Percentiles rank a stretch among this genome's conserved stretches.
Conservation (phyloP, 2,797 vertebrate species). For the Synanceia verrucosa region DNA sequence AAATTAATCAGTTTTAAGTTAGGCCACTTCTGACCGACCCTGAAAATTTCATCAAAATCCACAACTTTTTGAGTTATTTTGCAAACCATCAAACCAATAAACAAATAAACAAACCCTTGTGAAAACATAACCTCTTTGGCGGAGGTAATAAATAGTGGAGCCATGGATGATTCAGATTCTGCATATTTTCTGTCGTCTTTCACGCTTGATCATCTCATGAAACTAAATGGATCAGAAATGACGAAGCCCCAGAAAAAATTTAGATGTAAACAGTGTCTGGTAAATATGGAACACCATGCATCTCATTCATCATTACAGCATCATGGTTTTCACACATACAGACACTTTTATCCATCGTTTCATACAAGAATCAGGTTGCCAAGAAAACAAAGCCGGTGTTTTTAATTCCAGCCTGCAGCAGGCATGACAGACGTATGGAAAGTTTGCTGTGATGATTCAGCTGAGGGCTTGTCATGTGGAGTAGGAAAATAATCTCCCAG, state of each 20-base stretch:
- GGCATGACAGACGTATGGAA: background rate
- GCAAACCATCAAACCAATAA: too few species aligned
- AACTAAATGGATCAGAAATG: background rate
- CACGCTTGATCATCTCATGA: background rate
- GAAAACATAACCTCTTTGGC: too few species aligned
- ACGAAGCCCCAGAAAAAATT: background rate
- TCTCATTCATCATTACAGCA: background rate
- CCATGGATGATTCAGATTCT: background rate
- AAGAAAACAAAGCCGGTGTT: background rate
- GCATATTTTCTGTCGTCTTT: slow-evolving; percentile 1
- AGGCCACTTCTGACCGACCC: too few species aligned
- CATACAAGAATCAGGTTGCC: background rate
- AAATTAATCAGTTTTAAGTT: too few species aligned
- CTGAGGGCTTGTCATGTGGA: background rate
- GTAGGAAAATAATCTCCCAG: background rate
- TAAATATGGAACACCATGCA: background rate
- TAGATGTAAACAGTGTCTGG: background rate
- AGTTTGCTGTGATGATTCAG: slow-evolving; percentile 2
- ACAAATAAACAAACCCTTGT: too few species aligned
- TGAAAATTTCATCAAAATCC: too few species aligned
- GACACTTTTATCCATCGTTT: background rate
- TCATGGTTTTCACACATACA: background rate
- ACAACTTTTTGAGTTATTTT: too few species aligned
- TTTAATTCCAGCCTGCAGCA: background rate
- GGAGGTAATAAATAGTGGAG: too few species aligned